phyloP scores from a whole-genome alignment of 2,113 vertebrate species.

The Geothlypis trichas region DNA sequence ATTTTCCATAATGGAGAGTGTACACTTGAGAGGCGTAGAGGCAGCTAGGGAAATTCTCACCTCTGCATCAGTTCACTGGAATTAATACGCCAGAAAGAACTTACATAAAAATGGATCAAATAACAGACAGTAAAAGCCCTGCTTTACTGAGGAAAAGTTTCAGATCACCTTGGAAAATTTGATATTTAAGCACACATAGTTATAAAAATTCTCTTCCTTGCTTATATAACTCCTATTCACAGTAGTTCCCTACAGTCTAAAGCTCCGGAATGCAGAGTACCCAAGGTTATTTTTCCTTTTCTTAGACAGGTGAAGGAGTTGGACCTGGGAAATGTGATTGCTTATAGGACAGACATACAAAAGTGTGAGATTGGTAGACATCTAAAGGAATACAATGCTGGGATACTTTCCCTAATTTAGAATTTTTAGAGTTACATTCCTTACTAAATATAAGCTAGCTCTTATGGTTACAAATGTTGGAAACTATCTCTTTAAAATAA shows the following conservation, averaged over 20 bases:
- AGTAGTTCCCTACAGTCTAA: neutral
- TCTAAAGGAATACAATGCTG: neutral
- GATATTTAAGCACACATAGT: neutral
- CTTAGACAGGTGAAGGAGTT: neutral
- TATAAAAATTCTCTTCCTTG: neutral
- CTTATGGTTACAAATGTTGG: neutral
- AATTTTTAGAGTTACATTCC: neutral
- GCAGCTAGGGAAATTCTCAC: neutral
- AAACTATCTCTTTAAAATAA: neutral
- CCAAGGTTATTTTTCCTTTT: neutral
- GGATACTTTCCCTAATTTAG: neutral
- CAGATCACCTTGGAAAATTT: neutral
- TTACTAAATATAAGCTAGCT: neutral
- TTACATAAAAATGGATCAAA: neutral
- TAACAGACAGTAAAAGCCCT: neutral
- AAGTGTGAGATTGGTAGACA: neutral
- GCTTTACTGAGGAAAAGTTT: neutral
- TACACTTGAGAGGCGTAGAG: neutral
- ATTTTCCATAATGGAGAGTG: neutral
- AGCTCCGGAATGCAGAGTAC: neutral
- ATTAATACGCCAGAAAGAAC: neutral
- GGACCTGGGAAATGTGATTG: neutral
- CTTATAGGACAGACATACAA: neutral
- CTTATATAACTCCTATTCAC: neutral
- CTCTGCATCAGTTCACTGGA: neutral